These are phyloP conservation scores for Macrosteles quadrilineatus DNA, from an alignment of 1,140 invertebrate species.

Conservation along the genomic window DNA sequence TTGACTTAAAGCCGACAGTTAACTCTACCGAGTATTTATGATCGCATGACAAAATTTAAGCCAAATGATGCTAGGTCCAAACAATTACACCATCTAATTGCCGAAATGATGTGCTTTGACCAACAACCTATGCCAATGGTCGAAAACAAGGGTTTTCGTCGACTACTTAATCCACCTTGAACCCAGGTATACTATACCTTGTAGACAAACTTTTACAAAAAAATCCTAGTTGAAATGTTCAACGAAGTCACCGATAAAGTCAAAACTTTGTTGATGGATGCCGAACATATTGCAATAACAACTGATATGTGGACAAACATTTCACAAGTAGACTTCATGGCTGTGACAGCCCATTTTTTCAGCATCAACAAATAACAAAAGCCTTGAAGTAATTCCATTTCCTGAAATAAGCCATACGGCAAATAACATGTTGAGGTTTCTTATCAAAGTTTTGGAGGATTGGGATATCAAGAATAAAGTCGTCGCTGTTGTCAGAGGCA, in stretches of 20 bases:
- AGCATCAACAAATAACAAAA: no score
- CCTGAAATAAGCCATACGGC: neutral
- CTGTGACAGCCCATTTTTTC: neutral
- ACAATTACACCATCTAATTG: neutral
- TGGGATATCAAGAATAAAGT: neutral
- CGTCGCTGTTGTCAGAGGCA: neutral
- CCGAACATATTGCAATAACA: neutral
- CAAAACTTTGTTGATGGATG: neutral
- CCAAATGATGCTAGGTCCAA: neutral
- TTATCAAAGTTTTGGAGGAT: neutral
- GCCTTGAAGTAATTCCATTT: no score
- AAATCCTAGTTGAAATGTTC: neutral
- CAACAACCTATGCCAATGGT: neutral
- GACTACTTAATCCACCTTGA: neutral
- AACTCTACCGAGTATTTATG: neutral
- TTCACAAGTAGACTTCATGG: neutral
- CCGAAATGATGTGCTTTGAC: no score
- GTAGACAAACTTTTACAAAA: neutral
- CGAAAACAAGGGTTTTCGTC: slow-evolving; percentile 6
- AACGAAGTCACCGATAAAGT: neutral
- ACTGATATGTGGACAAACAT: neutral
- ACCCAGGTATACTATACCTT: neutral
- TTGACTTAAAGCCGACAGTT: neutral
- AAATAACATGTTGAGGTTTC: neutral
- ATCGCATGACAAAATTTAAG: neutral